These are phyloP conservation scores for Luscinia luscinia DNA, from an alignment of 2,797 vertebrate species.

Conservation along the genomic window DNA sequence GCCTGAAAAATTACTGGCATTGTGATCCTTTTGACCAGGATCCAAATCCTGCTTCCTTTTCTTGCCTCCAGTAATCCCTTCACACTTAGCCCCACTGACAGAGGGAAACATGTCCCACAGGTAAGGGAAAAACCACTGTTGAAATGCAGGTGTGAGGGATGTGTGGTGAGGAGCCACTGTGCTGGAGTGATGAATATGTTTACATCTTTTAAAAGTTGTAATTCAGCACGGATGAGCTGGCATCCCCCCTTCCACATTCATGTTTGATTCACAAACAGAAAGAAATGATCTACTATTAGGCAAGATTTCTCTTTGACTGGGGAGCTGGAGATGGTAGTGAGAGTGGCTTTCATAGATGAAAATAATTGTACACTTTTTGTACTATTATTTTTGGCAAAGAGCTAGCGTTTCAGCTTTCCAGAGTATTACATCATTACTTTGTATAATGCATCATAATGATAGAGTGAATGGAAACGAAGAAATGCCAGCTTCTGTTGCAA, in stretches of 20 bases:
- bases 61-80: not conserved
- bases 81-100: not conserved
- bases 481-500: slow-evolving; percentile 80
- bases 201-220: slow-evolving; percentile 76
- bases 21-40: not conserved
- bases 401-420: slow-evolving; percentile 74
- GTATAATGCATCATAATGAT: slow-evolving; percentile 86
- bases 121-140: not conserved
- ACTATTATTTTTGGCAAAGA: slow-evolving; percentile 85
- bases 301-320: slow-evolving; percentile 78
- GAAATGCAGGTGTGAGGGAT: slow-evolving; percentile 16
- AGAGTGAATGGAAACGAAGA: slow-evolving; percentile 81
- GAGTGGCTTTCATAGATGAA: slow-evolving; percentile 82
- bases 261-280: slow-evolving; percentile 75
- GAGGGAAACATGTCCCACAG: not conserved
- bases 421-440: slow-evolving; percentile 84
- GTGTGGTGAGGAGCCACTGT: not conserved
- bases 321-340: slow-evolving; percentile 75
- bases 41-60: not conserved
- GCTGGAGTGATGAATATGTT: slow-evolving; percentile 72
- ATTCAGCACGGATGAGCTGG: slow-evolving; percentile 66
- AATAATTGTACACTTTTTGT: slow-evolving; percentile 85
- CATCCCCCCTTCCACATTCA: slow-evolving; percentile 51
- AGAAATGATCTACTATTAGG: slow-evolving; percentile 77
- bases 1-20: not conserved